A percentile compares a stretch with the other conserved stretches of the same genome.
Evolutionary conservation across 2,797 vertebrate genomes (phyloP).

Genomic region (Clarias fuscus): DNA sequence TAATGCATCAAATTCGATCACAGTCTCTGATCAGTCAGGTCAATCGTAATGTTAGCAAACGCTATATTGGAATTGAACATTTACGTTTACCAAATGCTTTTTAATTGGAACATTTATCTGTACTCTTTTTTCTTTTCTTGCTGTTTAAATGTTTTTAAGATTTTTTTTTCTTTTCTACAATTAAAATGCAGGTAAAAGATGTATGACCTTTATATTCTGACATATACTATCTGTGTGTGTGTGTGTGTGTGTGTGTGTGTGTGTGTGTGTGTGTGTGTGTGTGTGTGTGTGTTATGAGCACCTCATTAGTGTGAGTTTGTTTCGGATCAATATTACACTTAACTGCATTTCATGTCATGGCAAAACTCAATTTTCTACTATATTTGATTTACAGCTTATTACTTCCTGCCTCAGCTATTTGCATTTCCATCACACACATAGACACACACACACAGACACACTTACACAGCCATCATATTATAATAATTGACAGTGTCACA

Average conservation of each 20-base stretch:
- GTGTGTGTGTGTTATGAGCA: slow-evolving; percentile 79
- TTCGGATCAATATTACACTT: slow-evolving; percentile 76
- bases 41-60: neutral
- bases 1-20: neutral
- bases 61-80: neutral
- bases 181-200: neutral
- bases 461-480: slow-evolving; percentile 76
- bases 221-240: neutral
- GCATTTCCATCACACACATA: slow-evolving; percentile 71
- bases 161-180: neutral
- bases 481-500: slow-evolving; percentile 85
- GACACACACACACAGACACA: slow-evolving; percentile 55
- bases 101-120: neutral
- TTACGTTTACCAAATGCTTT: neutral
- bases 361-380: slow-evolving; percentile 73
- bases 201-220: neutral
- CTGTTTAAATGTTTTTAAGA: neutral
- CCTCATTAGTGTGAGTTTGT: slow-evolving; percentile 99
- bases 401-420: slow-evolving; percentile 72
- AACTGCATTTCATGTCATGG: slow-evolving; percentile 75
- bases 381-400: slow-evolving; percentile 80
- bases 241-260: slow-evolving; percentile 32
- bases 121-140: too few relatives aligned
- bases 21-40: neutral
- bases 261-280: slow-evolving; percentile 77